Evolutionary conservation across 2,888 invertebrate genomes (phyloP).

Genomic region (Brachynemurus nebulosus): DNA sequence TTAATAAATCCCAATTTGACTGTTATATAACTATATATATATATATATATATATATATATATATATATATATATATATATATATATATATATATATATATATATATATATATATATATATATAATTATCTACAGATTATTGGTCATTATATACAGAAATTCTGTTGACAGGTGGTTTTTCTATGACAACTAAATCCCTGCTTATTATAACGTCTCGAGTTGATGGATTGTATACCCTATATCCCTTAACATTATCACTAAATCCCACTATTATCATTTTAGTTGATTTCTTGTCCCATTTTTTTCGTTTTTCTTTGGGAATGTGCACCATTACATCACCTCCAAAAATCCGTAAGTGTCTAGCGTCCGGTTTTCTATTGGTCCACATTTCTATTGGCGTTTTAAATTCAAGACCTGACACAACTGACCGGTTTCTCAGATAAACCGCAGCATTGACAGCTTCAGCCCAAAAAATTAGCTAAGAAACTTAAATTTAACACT

Average conservation of each 20-base stretch:
- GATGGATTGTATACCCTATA: not conserved
- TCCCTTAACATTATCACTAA: not conserved
- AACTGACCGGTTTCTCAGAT: slow-evolving; percentile 16
- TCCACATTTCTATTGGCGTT: not conserved
- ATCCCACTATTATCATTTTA: not conserved
- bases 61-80: too few relatives aligned
- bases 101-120: too few relatives aligned
- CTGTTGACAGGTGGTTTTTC: not conserved
- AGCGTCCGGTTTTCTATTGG: not conserved
- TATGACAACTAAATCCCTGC: not conserved
- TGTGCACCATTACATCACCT: not conserved
- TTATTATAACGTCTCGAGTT: not conserved
- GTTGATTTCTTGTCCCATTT: not conserved
- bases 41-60: too few relatives aligned
- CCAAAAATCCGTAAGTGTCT: not conserved
- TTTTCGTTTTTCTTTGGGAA: not conserved
- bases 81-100: too few relatives aligned
- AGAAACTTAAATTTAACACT: too few relatives aligned
- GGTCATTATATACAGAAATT: too few relatives aligned
- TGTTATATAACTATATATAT: too few relatives aligned
- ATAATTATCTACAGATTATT: too few relatives aligned
- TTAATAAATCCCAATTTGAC: too few relatives aligned
- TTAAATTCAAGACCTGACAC: not conserved
- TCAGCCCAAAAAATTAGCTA: slow-evolving; percentile 24
- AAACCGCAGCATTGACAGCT: slow-evolving; percentile 20